These are phyloP conservation scores for Mellivora capensis DNA, from an alignment of 2,113 vertebrate species.

Conservation along the genomic window DNA sequence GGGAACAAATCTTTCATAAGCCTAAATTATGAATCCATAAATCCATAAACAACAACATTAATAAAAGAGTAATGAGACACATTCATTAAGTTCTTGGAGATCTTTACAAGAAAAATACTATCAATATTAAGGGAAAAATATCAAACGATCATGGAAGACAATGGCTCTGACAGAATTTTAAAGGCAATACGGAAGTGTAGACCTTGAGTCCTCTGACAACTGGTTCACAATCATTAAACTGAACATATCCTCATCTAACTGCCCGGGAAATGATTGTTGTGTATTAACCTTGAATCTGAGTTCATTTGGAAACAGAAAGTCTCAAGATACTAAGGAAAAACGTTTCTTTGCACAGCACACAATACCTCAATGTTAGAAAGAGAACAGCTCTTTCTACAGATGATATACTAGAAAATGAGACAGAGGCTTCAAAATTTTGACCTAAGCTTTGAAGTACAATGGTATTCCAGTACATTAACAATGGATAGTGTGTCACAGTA, in stretches of 20 bases:
- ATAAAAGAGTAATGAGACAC: conserved; percentile 21
- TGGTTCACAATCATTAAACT: conserved; percentile 32
- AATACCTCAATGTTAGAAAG: not conserved
- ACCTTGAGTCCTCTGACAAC: not conserved
- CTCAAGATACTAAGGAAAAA: not conserved
- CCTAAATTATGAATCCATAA: conserved; percentile 36
- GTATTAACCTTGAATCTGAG: not conserved
- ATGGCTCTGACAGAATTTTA: not conserved
- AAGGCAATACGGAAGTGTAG: not conserved
- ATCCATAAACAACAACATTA: conserved; percentile 29
- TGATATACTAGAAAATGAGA: not conserved
- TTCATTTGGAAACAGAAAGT: conserved; percentile 1
- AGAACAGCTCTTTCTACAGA: not conserved
- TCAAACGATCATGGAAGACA: not conserved
- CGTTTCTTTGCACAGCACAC: not conserved
- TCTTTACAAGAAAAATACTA: conserved; percentile 17
- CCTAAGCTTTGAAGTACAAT: not conserved
- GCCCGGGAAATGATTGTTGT: not conserved
- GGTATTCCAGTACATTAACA: not conserved
- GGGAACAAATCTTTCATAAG: conserved; percentile 6
- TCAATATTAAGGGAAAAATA: not conserved
- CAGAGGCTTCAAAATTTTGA: not conserved
- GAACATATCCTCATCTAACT: not conserved
- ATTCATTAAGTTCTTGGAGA: conserved; percentile 27
- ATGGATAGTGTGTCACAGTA: not conserved